Percentiles rank a stretch among this genome's conserved stretches.
Evolutionary conservation across 1,140 invertebrate species (phyloP).

Genomic region (Heliconius eleuchia): DNA sequence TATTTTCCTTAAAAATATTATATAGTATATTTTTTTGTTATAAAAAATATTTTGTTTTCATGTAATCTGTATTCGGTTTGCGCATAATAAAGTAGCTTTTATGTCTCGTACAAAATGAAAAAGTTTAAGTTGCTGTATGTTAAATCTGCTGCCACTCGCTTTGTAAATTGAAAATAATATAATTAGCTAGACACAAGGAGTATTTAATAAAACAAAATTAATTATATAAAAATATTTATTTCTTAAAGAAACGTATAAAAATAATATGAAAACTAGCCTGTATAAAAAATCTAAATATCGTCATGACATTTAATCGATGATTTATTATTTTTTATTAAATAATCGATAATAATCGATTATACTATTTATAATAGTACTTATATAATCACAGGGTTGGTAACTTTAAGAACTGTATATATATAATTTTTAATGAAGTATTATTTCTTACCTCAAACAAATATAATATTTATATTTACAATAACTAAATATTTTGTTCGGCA

Average conservation of each 20-base stretch:
- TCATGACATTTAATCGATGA: neutral
- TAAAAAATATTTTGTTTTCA: no score
- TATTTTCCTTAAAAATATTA: no score
- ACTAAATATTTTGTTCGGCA: neutral
- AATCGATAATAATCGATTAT: neutral
- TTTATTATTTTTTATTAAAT: slow-evolving; percentile 3
- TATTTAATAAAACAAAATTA: slow-evolving; percentile 6
- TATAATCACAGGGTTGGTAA: slow-evolving; percentile 55
- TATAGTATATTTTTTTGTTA: no score
- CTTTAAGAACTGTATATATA: slow-evolving; percentile 21
- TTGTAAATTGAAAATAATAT: no score
- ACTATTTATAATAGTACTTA: neutral
- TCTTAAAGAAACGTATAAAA: slow-evolving; percentile 20
- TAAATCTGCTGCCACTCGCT: no score
- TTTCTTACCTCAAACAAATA: neutral
- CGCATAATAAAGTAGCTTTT: no score
- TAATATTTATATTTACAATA: neutral
- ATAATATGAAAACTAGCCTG: slow-evolving; percentile 24
- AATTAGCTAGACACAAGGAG: no score
- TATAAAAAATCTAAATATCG: slow-evolving; percentile 16
- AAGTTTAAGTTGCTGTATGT: no score
- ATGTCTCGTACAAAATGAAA: no score
- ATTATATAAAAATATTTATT: slow-evolving; percentile 28
- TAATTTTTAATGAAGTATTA: neutral
- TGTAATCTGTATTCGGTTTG: no score